These are phyloP conservation scores for Sebastiscus albofasciatus DNA, from an alignment of 2,797 vertebrate species.

Conservation along the genomic window DNA sequence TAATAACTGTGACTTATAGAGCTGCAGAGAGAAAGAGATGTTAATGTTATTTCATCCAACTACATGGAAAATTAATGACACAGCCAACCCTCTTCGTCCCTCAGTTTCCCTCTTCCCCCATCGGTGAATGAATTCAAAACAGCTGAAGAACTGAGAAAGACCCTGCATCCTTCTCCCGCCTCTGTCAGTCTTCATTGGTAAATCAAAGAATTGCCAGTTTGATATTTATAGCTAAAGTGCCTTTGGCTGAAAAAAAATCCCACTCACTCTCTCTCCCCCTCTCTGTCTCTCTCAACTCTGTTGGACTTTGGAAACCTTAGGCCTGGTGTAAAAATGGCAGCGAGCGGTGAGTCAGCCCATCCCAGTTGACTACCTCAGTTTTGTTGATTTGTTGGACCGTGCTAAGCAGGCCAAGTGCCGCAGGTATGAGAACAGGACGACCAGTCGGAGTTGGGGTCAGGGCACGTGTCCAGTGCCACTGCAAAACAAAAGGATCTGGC, in stretches of 20 bases:
- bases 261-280: conserved; percentile 39
- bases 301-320: conserved; percentile 75
- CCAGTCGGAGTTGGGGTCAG: conserved; percentile 28
- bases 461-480: conserved; percentile 35
- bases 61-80: conserved; percentile 75
- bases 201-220: conserved; percentile 80
- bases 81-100: conserved; percentile 51
- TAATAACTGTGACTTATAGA: conserved; percentile 71
- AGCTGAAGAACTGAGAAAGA: conserved; percentile 60
- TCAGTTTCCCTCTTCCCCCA: conserved; percentile 41
- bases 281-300: conserved; percentile 57
- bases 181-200: conserved; percentile 74
- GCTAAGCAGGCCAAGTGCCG: conserved; percentile 40
- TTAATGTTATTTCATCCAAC: conserved; percentile 75
- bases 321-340: conserved; percentile 76
- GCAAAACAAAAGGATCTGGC: conserved; percentile 42
- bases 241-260: conserved; percentile 64
- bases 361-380: conserved; percentile 48
- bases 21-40: conserved; percentile 73
- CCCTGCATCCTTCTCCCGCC: conserved; percentile 58
- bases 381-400: conserved; percentile 37
- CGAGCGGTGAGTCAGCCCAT: conserved; percentile 68
- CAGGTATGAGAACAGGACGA: conserved; percentile 46
- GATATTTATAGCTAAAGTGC: conserved; percentile 81
- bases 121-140: conserved; percentile 75